Conservation (phyloP, 2,113 vertebrate species). For the Dolichallabes microphthalmus region DNA sequence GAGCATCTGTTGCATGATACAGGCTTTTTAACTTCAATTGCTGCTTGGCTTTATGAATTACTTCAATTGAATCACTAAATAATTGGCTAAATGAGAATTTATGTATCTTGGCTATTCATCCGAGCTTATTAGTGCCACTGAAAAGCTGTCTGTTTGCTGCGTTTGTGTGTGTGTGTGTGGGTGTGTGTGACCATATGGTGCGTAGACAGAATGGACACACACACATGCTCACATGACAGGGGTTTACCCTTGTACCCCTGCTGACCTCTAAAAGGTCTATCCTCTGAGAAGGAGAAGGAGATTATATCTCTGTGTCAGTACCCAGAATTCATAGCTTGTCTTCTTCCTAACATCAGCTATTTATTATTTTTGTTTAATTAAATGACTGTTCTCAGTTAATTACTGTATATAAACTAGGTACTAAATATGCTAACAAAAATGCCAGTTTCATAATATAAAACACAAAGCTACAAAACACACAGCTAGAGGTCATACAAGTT, state of each 20-base stretch:
- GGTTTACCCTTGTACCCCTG: slow-evolving; percentile 39
- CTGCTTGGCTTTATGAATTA: neutral
- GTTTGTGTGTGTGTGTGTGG: slow-evolving; percentile 20
- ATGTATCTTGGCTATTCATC: neutral
- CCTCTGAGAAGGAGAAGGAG: neutral
- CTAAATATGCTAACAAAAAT: neutral
- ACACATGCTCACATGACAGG: slow-evolving; percentile 28
- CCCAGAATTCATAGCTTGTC: neutral
- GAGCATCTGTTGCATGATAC: slow-evolving; percentile 9
- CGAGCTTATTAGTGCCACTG: neutral
- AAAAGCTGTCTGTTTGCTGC: slow-evolving; percentile 5
- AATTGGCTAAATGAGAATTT: neutral
- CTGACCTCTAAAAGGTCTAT: slow-evolving; percentile 24
- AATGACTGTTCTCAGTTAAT: neutral
- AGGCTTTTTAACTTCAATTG: neutral
- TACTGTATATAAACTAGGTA: neutral
- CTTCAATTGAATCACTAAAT: neutral
- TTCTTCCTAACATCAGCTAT: neutral
- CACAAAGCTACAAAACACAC: neutral
- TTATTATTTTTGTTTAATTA: too few species aligned
- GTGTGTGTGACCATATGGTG: slow-evolving; percentile 40
- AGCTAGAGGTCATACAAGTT: neutral
- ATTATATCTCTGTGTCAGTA: neutral
- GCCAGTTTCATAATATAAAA: neutral
- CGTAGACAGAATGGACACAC: slow-evolving; percentile 31